Evolutionary conservation across 1,140 invertebrate species (phyloP).

Genomic region (Drosophila cardini): DNA sequence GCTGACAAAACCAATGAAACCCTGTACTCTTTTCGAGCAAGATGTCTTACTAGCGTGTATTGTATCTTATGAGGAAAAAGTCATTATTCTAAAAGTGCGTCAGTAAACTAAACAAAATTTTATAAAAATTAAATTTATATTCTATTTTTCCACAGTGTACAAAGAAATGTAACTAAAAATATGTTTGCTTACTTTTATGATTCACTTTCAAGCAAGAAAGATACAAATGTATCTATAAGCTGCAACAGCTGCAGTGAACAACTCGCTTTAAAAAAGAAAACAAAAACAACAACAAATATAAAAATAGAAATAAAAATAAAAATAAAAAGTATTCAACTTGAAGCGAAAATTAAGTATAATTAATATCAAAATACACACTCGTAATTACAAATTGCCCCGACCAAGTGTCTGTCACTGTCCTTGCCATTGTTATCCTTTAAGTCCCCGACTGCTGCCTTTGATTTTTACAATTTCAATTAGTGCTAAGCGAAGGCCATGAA

Average conservation of each 20-base stretch:
- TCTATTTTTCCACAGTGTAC: too few relatives aligned
- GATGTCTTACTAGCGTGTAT: too few relatives aligned
- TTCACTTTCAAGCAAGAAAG: neutral
- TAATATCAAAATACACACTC: constrained; percentile 63
- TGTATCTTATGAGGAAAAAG: too few relatives aligned
- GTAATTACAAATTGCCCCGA: constrained; percentile 71
- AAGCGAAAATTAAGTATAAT: constrained; percentile 44
- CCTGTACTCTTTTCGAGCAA: too few relatives aligned
- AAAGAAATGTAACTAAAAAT: too few relatives aligned
- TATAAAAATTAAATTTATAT: too few relatives aligned
- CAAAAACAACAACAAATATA: neutral
- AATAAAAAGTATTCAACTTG: too few relatives aligned
- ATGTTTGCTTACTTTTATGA: too few relatives aligned
- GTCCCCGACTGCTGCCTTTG: constrained; percentile 61
- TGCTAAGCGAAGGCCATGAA: constrained; percentile 48
- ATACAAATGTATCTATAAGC: constrained; percentile 9
- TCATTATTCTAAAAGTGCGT: too few relatives aligned
- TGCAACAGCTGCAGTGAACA: constrained; percentile 3
- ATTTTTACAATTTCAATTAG: constrained; percentile 83
- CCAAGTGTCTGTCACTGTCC: constrained; percentile 54
- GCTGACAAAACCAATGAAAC: too few relatives aligned
- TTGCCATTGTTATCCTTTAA: constrained; percentile 65
- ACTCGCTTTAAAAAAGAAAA: neutral
- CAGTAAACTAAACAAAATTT: too few relatives aligned
- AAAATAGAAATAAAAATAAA: neutral